Evolutionary conservation across 2,113 vertebrate genomes (phyloP), one percentile per base, ranked within the genome.

Genomic region (Xyrauchen texanus): DNA sequence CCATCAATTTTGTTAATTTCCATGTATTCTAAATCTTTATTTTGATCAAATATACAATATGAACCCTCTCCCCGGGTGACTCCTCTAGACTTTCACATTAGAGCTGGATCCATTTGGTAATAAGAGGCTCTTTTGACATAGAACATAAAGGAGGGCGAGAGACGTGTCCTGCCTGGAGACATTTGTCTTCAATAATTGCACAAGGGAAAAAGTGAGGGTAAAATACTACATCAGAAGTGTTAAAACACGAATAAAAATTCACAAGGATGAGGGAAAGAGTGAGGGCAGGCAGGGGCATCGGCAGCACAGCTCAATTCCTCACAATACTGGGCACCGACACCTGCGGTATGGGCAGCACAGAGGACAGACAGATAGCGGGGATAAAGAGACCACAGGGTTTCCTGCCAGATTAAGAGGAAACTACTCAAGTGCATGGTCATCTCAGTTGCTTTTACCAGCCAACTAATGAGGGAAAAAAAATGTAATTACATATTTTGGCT

Each of bases 1-100:
- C 53, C 69, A 60, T 72, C 9, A n/a, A 47, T 46, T 60, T 7
- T 46, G 1, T 46, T 45, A 6, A 71, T 15, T 58, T 71, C 44
- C 11, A 60, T 70, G 34, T 45, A 34, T 72, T 77, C 70, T 15
- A 64, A 77, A 71, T 67, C 49, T 68, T 65, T 66, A 44, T 34
- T 71, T 76, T 68, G 77, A 68, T 73, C 75, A 71, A 82, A 87
- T 85, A 86, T 83, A 91, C 84, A 82, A 83, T 86, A 90, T 86
- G 67, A 85, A 88, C 86, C 87, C 84, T 83, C 68, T 78, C 82
- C 85, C 83, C 69, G 87, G 84, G 86, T 81, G 78, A 83, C 61
- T 46, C 4, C 45, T 69, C 45, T 64, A 71, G 76, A 52, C 64
- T 51, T 71, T 77, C 71, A 52, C 15, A 74, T 52, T 74, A 66